Evolutionary conservation across 2,113 vertebrate species (phyloP).

Genomic region (Balaenoptera acutorostrata): DNA sequence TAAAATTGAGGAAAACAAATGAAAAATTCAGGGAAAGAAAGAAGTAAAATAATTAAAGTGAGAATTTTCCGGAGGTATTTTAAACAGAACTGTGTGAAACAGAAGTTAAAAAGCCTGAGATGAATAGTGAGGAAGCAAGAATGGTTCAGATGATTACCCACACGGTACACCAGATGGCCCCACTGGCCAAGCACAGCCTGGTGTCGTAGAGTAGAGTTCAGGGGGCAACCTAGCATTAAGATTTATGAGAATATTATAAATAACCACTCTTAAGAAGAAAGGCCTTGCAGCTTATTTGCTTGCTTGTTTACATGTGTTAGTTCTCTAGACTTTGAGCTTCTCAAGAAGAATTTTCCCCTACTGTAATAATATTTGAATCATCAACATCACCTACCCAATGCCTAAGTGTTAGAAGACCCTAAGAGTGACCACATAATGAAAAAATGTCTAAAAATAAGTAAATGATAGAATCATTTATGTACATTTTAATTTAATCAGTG

Average conservation of each 20-base stretch:
- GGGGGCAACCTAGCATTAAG: background rate
- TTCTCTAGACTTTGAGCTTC: background rate
- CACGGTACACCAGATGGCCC: background rate
- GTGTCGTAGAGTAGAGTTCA: background rate
- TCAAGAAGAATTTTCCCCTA: background rate
- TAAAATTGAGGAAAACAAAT: background rate
- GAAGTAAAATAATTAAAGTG: background rate
- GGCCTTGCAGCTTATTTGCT: background rate
- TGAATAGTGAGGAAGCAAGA: background rate
- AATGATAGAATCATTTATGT: background rate
- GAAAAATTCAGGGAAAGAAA: background rate
- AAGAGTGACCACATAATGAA: background rate
- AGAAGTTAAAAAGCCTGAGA: background rate
- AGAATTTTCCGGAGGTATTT: background rate
- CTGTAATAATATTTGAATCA: background rate
- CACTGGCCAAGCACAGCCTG: background rate
- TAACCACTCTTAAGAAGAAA: background rate
- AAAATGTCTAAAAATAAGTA: background rate
- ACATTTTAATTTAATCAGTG: conserved; percentile 25
- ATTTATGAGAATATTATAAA: background rate
- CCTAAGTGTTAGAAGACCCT: background rate
- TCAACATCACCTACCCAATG: background rate
- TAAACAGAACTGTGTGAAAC: background rate
- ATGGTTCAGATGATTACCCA: background rate
- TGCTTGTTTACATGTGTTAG: background rate